A percentile compares a stretch with the other conserved stretches of the same genome.
phyloP scores from a whole-genome alignment of 2,888 invertebrate species.

The Stictocephala bisonia region DNA sequence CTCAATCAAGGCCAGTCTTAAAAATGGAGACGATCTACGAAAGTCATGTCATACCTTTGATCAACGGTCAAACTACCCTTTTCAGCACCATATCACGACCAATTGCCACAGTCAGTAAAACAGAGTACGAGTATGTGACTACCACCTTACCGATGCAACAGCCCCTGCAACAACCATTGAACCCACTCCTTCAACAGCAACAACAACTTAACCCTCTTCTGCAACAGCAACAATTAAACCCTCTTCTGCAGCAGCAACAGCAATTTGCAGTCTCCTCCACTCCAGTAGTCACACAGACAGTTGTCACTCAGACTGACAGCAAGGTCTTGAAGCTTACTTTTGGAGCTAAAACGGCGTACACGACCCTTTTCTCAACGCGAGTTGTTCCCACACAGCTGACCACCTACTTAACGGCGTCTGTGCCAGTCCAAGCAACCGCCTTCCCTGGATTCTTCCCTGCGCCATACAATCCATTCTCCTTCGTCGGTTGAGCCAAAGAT shows the following conservation, averaged over 20 bases:
- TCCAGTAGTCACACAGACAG: slow-evolving; percentile 82
- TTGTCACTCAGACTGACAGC: slow-evolving; percentile 82
- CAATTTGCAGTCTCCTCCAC: slow-evolving; percentile 83
- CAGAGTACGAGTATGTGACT: slow-evolving; percentile 81
- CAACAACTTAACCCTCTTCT: slow-evolving; percentile 58
- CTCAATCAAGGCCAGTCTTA: slow-evolving; percentile 81
- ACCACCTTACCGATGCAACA: slow-evolving; percentile 74
- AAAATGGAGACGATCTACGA: slow-evolving; percentile 84
- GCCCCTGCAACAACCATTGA: slow-evolving; percentile 65
- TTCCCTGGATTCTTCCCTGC: slow-evolving; percentile 84
- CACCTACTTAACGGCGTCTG: slow-evolving; percentile 84
- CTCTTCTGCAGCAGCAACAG: slow-evolving; percentile 66
- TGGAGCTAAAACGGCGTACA: slow-evolving; percentile 90
- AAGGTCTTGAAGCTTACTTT: slow-evolving; percentile 87
- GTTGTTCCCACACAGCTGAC: slow-evolving; percentile 86
- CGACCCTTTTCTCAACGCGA: slow-evolving; percentile 85
- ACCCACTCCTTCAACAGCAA: slow-evolving; percentile 64
- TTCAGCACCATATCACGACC: slow-evolving; percentile 83
- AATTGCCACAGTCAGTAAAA: slow-evolving; percentile 81
- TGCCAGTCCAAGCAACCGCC: slow-evolving; percentile 75
- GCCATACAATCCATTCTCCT: slow-evolving; percentile 80
- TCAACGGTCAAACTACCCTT: slow-evolving; percentile 79
- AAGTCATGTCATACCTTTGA: slow-evolving; percentile 82
- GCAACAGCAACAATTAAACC: slow-evolving; percentile 60
- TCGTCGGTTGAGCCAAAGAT: slow-evolving; percentile 36